Conservation (phyloP, 2,888 invertebrate genomes). For the Synanthedon tipuliformis region DNA sequence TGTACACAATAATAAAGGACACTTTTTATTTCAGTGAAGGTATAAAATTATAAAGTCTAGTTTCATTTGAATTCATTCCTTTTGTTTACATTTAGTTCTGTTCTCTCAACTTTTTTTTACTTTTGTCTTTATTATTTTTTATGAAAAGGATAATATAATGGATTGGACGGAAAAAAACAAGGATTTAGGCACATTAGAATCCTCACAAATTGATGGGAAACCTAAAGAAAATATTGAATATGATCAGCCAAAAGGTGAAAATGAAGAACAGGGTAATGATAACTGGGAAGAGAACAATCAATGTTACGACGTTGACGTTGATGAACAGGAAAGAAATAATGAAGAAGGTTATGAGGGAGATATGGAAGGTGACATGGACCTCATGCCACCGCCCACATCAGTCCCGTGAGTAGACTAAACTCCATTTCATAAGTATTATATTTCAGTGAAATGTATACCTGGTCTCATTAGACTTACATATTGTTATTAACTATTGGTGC, state of each 20-base stretch:
- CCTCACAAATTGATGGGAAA: neutral
- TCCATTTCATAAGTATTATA: neutral
- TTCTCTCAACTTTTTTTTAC: constrained; percentile 30
- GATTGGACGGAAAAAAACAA: constrained; percentile 23
- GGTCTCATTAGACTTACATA: neutral
- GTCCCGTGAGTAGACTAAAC: constrained; percentile 51
- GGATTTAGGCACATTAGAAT: neutral
- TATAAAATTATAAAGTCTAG: too few relatives aligned
- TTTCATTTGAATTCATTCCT: neutral
- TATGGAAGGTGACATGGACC: constrained; percentile 75
- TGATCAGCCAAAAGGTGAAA: constrained; percentile 50
- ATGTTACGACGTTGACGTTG: constrained; percentile 23
- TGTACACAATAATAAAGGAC: too few relatives aligned
- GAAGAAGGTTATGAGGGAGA: constrained; percentile 75
- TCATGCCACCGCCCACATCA: constrained; percentile 88
- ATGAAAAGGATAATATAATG: constrained; percentile 21
- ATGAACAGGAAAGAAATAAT: constrained; percentile 51
- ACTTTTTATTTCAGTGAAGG: too few relatives aligned
- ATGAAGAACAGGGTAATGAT: constrained; percentile 16
- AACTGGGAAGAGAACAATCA: constrained; percentile 10
- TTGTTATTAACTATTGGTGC: neutral
- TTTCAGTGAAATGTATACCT: neutral
- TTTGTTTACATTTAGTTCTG: constrained; percentile 6
- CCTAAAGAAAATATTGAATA: constrained; percentile 21
- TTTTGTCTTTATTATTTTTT: too few relatives aligned